Percentiles rank a stretch among this genome's conserved stretches.
Evolutionary conservation across 2,888 invertebrate species (phyloP).

Genomic region (Cremastobaeus sp.): DNA sequence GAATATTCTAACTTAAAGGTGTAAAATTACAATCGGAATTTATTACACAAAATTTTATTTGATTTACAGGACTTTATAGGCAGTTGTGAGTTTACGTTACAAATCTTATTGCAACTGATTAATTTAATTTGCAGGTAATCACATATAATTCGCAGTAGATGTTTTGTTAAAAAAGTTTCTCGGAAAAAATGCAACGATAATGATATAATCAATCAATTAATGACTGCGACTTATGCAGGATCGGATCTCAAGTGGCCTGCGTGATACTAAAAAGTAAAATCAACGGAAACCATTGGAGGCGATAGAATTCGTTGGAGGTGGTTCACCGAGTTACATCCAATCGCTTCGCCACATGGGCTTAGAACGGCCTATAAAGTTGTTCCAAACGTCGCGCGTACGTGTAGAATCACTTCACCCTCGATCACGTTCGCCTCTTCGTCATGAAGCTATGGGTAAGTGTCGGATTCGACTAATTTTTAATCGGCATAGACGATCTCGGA

Average conservation of each 20-base stretch:
- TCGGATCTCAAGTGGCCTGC: slow-evolving; percentile 66
- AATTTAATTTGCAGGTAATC: no score
- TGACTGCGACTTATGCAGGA: not conserved
- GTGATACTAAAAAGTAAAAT: slow-evolving; percentile 63
- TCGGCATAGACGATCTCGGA: no score
- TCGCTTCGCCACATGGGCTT: slow-evolving; percentile 68
- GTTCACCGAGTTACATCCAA: slow-evolving; percentile 61
- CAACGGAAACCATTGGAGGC: slow-evolving; percentile 52
- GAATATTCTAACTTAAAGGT: no score
- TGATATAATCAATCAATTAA: not conserved
- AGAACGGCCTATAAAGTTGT: slow-evolving; percentile 76
- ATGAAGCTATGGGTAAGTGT: slow-evolving; percentile 70
- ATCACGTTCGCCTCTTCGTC: slow-evolving; percentile 60
- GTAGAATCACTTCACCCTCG: slow-evolving; percentile 77
- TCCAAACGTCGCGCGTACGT: slow-evolving; percentile 75
- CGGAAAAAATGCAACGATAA: not conserved
- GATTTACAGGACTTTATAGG: no score
- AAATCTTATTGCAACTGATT: no score
- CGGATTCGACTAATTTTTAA: not conserved
- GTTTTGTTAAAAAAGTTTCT: not conserved
- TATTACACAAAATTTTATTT: no score
- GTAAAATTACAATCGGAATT: no score
- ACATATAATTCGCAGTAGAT: no score
- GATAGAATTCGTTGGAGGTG: slow-evolving; percentile 65
- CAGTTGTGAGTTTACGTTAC: no score